A percentile compares a stretch with the other conserved stretches of the same genome.
Conservation (phyloP, 1,140 invertebrate species). For the Doryteuthis pealeii region DNA sequence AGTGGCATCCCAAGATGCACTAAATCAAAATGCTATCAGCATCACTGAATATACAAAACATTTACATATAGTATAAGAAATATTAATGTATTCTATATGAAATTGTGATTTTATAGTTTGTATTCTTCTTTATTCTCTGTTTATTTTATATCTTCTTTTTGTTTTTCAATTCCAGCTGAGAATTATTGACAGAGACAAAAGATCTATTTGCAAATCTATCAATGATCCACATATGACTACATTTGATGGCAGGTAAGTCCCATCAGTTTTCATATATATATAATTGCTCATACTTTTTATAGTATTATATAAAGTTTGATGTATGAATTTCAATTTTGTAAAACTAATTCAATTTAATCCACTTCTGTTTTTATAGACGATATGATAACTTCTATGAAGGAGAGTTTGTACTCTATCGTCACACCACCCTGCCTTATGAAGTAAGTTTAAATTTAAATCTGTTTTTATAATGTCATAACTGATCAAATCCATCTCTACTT, state of each 20-base stretch:
- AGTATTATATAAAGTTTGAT: too few species aligned
- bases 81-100: too few species aligned
- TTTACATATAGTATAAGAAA: too few species aligned
- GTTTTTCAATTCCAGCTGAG: constrained; percentile 27
- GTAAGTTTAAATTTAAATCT: constrained; percentile 22
- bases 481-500: too few species aligned
- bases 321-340: too few species aligned
- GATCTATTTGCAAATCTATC: constrained; percentile 35
- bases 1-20: too few species aligned
- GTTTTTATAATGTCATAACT: not conserved
- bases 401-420: constrained; percentile 52
- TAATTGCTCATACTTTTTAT: too few species aligned
- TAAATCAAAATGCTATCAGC: too few species aligned
- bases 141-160: too few species aligned
- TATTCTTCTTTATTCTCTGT: too few species aligned
- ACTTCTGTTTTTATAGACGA: constrained; percentile 28
- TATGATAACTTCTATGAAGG: constrained; percentile 45
- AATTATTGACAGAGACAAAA: constrained; percentile 36
- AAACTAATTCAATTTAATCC: not conserved
- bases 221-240: constrained; percentile 47
- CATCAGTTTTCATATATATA: not conserved
- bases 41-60: too few species aligned
- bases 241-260: constrained; percentile 40
- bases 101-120: too few species aligned
- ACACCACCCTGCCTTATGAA: constrained; percentile 39